These are phyloP conservation scores for Drosophila ochracea DNA, from an alignment of 2,888 invertebrate genomes.

Conservation along the genomic window DNA sequence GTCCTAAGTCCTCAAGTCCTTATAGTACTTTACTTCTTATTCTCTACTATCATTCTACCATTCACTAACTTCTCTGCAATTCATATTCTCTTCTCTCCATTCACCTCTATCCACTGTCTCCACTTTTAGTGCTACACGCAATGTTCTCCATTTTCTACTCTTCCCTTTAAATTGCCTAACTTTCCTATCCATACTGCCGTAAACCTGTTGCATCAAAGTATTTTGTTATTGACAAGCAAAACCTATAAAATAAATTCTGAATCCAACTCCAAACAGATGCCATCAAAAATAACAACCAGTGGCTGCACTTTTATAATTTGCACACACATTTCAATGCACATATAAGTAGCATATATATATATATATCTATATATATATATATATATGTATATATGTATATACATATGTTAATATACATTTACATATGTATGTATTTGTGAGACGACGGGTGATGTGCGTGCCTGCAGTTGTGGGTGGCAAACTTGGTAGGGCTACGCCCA, in stretches of 20 bases:
- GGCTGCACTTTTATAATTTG: constrained; percentile 51
- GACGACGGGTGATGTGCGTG: constrained; percentile 53
- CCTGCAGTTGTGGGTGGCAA: constrained; percentile 45
- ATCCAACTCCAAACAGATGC: constrained; percentile 17
- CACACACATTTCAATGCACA: constrained; percentile 16
- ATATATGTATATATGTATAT: background rate
- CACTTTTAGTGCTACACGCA: background rate
- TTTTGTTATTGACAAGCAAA: constrained; percentile 25
- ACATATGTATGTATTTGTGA: background rate
- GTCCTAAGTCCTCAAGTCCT: background rate
- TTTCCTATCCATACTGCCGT: background rate
- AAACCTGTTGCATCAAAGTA: constrained; percentile 56
- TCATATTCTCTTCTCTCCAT: background rate
- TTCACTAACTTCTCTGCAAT: background rate
- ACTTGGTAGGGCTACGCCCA: constrained; percentile 19
- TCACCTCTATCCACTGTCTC: background rate
- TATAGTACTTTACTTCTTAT: background rate
- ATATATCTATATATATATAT: background rate
- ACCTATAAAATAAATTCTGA: constrained; percentile 35
- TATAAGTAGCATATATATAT: background rate
- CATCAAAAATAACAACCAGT: constrained; percentile 16
- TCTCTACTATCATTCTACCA: background rate
- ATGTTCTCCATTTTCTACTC: background rate
- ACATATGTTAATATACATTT: constrained; percentile 6
- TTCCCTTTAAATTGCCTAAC: background rate